A percentile compares a stretch with the other conserved stretches of the same genome.
Conservation (phyloP, 2,113 vertebrate genomes). For the Leucopternis melanops region DNA sequence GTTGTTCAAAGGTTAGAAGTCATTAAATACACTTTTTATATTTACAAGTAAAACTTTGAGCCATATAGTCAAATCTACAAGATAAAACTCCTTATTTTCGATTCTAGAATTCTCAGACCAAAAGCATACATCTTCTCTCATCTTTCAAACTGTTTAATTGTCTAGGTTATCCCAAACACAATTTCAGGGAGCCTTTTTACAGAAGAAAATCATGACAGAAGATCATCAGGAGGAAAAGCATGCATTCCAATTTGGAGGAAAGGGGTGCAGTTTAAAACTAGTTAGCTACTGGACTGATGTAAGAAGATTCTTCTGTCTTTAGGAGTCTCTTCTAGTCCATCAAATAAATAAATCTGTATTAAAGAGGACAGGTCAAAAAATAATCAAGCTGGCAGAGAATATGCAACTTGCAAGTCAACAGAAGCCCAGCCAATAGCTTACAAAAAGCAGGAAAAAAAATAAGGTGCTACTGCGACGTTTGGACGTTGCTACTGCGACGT, state of each 20-base stretch:
- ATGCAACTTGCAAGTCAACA: constrained; percentile 74
- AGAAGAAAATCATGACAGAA: background rate
- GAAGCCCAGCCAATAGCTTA: constrained; percentile 74
- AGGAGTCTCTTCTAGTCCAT: constrained; percentile 53
- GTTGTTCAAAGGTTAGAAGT: background rate
- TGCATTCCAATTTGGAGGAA: constrained; percentile 8
- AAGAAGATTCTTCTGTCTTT: constrained; percentile 44
- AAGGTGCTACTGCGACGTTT: too few species aligned
- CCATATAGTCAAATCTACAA: background rate
- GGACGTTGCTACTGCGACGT: too few species aligned
- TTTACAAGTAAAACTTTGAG: background rate
- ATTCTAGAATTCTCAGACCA: background rate
- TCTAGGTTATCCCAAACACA: background rate
- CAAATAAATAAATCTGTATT: constrained; percentile 56
- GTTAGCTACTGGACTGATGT: constrained; percentile 33
- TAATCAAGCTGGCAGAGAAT: constrained; percentile 69
- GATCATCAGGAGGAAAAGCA: constrained; percentile 26
- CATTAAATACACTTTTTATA: background rate
- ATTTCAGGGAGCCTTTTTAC: background rate
- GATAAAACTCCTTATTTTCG: background rate
- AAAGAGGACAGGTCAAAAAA: constrained; percentile 58
- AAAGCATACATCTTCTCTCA: background rate
- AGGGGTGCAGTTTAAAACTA: constrained; percentile 4
- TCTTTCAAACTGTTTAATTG: background rate
- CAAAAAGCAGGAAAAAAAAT: constrained; percentile 75